These are phyloP conservation scores for Muschampia plurimacula DNA, from an alignment of 2,888 invertebrate genomes.

Conservation along the genomic window DNA sequence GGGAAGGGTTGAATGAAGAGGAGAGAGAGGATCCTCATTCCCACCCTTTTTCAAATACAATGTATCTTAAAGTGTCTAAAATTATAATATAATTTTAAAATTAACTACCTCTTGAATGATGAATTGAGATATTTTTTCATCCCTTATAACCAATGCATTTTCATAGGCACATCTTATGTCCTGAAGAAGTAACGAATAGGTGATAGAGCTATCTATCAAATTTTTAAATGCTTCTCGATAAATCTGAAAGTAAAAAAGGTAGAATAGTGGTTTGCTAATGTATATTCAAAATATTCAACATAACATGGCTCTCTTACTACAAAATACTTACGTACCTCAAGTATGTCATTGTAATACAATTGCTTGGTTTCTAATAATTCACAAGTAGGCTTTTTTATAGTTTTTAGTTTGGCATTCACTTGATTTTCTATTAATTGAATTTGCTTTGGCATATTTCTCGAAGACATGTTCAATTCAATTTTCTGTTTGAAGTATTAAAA, in stretches of 20 bases:
- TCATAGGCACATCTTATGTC: slow-evolving; percentile 76
- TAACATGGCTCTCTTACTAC: no score
- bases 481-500: not conserved
- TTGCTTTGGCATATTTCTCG: slow-evolving; percentile 61
- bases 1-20: no score
- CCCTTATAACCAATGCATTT: slow-evolving; percentile 64
- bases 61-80: no score
- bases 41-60: no score
- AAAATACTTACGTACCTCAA: slow-evolving; percentile 55
- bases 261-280: not conserved
- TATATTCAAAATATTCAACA: no score
- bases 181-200: slow-evolving; percentile 65
- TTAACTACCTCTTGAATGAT: slow-evolving; percentile 74
- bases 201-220: slow-evolving; percentile 64
- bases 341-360: slow-evolving; percentile 61
- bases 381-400: slow-evolving; percentile 56
- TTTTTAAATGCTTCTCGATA: slow-evolving; percentile 68
- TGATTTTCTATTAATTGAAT: slow-evolving; percentile 63
- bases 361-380: slow-evolving; percentile 67
- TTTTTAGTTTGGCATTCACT: slow-evolving; percentile 57
- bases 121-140: slow-evolving; percentile 71
- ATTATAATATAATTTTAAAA: no score
- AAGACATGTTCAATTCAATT: slow-evolving; percentile 2
- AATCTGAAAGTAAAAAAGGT: slow-evolving; percentile 58
- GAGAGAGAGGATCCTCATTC: no score